These are phyloP conservation scores for Hucho hucho DNA, from an alignment of 2,113 vertebrate genomes.

Conservation along the genomic window DNA sequence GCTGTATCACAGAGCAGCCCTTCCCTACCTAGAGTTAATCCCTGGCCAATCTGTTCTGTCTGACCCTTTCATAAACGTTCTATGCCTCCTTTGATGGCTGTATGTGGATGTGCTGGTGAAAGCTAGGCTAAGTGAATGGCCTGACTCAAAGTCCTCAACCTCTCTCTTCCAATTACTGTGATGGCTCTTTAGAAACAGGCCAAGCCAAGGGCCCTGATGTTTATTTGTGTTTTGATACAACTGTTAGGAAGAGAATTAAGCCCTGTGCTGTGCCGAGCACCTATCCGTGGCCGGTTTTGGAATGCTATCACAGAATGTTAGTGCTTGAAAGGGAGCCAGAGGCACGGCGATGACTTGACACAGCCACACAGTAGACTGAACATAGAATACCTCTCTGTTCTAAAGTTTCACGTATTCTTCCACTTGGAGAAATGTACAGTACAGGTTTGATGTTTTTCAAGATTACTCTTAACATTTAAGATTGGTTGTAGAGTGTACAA, in stretches of 20 bases:
- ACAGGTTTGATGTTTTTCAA: neutral
- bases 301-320: constrained; percentile 44
- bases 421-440: neutral
- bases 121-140: neutral
- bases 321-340: constrained; percentile 36
- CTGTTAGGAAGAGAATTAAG: constrained; percentile 40
- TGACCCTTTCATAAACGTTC: neutral
- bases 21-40: neutral
- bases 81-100: neutral
- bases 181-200: constrained; percentile 28
- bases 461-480: neutral
- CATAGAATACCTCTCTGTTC: constrained; percentile 7
- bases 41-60: neutral
- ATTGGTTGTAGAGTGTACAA: too few species aligned
- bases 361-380: constrained; percentile 39
- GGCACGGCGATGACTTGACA: constrained; percentile 29
- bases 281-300: constrained; percentile 29
- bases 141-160: constrained; percentile 16
- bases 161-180: constrained; percentile 26
- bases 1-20: neutral
- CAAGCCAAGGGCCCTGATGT: constrained; percentile 35
- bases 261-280: constrained; percentile 37
- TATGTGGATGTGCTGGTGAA: neutral
- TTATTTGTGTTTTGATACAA: constrained; percentile 47
- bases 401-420: neutral